These are phyloP conservation scores for Oenanthe oenanthe DNA, from an alignment of 2,113 vertebrate species.

Conservation along the genomic window DNA sequence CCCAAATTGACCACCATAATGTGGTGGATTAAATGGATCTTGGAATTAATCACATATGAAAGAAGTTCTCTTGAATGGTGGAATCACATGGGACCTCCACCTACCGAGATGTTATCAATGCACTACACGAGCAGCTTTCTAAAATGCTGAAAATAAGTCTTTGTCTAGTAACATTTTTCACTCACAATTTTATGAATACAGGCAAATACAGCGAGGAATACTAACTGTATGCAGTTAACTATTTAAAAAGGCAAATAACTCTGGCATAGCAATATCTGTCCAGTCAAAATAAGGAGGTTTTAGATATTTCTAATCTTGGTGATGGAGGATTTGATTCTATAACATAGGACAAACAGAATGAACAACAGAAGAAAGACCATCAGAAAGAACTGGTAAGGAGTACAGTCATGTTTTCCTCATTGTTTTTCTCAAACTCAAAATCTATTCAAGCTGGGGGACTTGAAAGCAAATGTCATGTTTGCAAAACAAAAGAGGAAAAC, in stretches of 20 bases:
- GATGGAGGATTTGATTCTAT: neutral
- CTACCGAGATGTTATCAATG: slow-evolving; percentile 27
- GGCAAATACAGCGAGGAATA: neutral
- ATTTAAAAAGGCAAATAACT: neutral
- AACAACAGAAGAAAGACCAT: neutral
- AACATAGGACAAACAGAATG: neutral
- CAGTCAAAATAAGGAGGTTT: neutral
- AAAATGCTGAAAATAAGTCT: slow-evolving; percentile 34
- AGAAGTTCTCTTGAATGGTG: slow-evolving; percentile 44
- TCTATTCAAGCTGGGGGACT: slow-evolving; percentile 44
- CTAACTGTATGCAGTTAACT: neutral
- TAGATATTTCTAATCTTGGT: neutral
- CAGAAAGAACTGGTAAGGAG: neutral
- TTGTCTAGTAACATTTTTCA: slow-evolving; percentile 32
- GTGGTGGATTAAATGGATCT: slow-evolving; percentile 45
- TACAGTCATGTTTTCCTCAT: neutral
- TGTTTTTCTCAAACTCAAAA: neutral
- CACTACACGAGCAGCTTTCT: neutral
- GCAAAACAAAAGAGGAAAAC: slow-evolving; percentile 52
- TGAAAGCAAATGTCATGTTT: slow-evolving; percentile 52
- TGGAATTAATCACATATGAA: slow-evolving; percentile 54
- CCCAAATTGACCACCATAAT: slow-evolving; percentile 51
- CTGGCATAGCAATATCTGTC: neutral
- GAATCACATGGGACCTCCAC: slow-evolving; percentile 39
- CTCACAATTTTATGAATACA: neutral